Evolutionary conservation across 2,113 vertebrate species (phyloP), one percentile per base, ranked within the genome.

Genomic region (Pelecanus crispus): DNA sequence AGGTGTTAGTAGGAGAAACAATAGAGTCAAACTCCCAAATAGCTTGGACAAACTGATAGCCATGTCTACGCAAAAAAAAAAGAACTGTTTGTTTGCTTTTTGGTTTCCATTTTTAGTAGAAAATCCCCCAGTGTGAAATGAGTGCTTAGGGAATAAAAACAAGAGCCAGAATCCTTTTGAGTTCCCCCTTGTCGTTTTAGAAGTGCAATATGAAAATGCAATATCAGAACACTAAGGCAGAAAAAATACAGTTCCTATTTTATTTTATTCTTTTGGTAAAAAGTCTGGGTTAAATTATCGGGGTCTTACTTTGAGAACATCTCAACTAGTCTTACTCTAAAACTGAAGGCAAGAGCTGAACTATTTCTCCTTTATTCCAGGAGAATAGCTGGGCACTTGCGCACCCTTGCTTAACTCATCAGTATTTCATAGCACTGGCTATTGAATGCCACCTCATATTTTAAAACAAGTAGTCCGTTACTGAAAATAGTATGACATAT

Each of bases 1-100:
- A 97, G 85, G 79, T 95, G 74, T 87, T 50, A 88, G 82, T 34
- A 50, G 38, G 15, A 95, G 58, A 90, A 96, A 97, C 83, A 94
- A 95, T 29, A 42, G 56, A 90, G 56, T 40, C 82, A 45, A 91
- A 94, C 56, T 87, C 72, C 36, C 78, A 40, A 34, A 68, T 10
- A 34, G 24, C 28, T 9, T 11, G 42, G 63, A 50, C 66, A 75
- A 82, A 68, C 32, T 1, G 11, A 86, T 14, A 86, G 86, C 34
- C 42, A 12, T 3, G 40, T 61, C 59, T 78, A 78, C 8, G 21
- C 16, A 79, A 40, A 9, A 18, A 42, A 63, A 40, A 40, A 3
- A 87, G 1, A 65, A 59, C 21, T 9, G 19, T 78, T 81, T 84
- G 45, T 68, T 72, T 77, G 47, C 72, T 79, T 90, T 82, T 91